A percentile compares a stretch with the other conserved stretches of the same genome.
Conservation (phyloP, 2,797 vertebrate species). For the Pogoniulus pusillus region DNA sequence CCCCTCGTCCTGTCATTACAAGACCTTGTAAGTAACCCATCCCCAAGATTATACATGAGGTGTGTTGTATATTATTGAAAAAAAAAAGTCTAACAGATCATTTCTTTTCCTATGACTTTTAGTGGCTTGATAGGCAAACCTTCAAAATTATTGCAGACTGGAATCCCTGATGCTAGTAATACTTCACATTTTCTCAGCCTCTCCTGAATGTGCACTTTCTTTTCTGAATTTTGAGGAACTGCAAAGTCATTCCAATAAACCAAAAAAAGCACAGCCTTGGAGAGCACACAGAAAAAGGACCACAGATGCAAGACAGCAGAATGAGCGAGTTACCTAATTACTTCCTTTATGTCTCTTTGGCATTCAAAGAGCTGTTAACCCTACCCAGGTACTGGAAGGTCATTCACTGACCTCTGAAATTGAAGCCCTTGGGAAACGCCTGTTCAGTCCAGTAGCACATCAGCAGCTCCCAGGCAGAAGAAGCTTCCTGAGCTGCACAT, state of each 20-base stretch:
- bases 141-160: neutral
- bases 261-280: neutral
- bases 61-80: no score
- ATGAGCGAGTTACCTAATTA: neutral
- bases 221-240: neutral
- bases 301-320: neutral
- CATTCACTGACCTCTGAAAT: neutral
- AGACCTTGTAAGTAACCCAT: no score
- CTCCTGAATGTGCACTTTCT: neutral
- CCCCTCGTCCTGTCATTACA: no score
- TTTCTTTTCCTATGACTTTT: neutral
- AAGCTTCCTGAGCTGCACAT: neutral
- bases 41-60: no score
- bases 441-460: neutral
- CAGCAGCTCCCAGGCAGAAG: neutral
- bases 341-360: neutral
- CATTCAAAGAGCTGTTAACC: neutral
- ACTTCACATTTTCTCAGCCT: neutral
- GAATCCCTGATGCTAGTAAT: neutral
- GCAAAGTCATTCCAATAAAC: neutral
- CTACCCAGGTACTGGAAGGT: neutral
- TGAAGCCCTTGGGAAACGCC: neutral
- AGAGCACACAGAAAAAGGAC: neutral
- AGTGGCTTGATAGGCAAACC: neutral
- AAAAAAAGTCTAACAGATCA: no score